phyloP scores from a whole-genome alignment of 2,113 vertebrate genomes.

The Thamnaconus septentrionalis region DNA sequence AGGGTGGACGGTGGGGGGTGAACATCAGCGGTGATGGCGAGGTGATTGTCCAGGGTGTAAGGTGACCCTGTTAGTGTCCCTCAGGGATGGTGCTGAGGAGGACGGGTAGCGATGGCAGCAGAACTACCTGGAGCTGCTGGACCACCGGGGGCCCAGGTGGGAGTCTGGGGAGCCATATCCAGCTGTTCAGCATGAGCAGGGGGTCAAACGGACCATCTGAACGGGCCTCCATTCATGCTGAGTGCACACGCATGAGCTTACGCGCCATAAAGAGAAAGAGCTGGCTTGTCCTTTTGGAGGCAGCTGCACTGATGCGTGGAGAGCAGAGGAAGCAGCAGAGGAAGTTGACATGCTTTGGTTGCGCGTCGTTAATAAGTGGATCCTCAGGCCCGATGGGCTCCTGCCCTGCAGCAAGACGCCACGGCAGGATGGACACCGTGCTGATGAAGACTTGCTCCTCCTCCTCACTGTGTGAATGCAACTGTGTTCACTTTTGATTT shows the following conservation, averaged over 20 bases:
- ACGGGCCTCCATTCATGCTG: too few relatives aligned
- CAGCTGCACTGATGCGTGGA: constrained; percentile 8
- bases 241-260: too few relatives aligned
- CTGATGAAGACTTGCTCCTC: too few relatives aligned
- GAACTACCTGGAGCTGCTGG: constrained; percentile 12
- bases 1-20: constrained; percentile 13
- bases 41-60: constrained; percentile 54
- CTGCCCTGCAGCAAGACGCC: constrained; percentile 28
- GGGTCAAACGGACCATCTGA: too few relatives aligned
- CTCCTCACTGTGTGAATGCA: too few relatives aligned
- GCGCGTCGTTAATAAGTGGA: constrained; percentile 23
- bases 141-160: constrained; percentile 11
- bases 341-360: constrained; percentile 7
- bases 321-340: not conserved
- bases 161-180: constrained; percentile 32
- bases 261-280: constrained; percentile 45
- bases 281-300: constrained; percentile 36
- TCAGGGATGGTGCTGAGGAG: constrained; percentile 42
- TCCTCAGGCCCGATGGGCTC: constrained; percentile 17
- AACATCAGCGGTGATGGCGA: constrained; percentile 35
- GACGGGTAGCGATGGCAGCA: constrained; percentile 22
- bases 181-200: not conserved
- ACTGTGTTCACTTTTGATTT: constrained; percentile 24
- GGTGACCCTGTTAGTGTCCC: constrained; percentile 65
- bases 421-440: too few relatives aligned